Evolutionary conservation across 2,797 vertebrate species (phyloP).

Genomic region (Otolemur crassicaudatus): DNA sequence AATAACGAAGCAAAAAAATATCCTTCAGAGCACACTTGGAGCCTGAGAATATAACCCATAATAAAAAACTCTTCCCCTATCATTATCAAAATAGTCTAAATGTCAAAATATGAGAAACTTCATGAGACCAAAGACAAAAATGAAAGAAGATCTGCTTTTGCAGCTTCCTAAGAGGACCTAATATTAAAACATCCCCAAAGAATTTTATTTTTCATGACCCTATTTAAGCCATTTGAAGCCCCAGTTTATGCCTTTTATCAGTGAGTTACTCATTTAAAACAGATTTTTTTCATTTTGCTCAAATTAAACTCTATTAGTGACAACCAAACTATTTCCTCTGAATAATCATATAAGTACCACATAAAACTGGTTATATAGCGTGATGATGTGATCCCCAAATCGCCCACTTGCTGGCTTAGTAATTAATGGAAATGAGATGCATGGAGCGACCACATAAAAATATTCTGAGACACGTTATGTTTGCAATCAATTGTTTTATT

Average conservation of each 20-base stretch:
- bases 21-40: neutral
- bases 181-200: neutral
- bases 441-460: constrained; percentile 76
- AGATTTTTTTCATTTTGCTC: constrained; percentile 70
- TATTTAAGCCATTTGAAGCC: constrained; percentile 18
- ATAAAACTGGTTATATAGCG: constrained; percentile 57
- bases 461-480: constrained; percentile 69
- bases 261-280: neutral
- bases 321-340: constrained; percentile 62
- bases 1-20: neutral
- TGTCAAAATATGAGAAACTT: neutral
- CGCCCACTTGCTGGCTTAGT: constrained; percentile 61
- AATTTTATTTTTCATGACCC: constrained; percentile 33
- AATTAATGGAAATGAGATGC: constrained; percentile 83
- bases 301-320: constrained; percentile 72
- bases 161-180: constrained; percentile 8
- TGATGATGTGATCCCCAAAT: constrained; percentile 72
- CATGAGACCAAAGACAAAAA: neutral
- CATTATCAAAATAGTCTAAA: neutral
- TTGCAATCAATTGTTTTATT: constrained; percentile 82
- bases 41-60: neutral
- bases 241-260: neutral
- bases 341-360: constrained; percentile 58
- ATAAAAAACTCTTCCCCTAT: constrained; percentile 30
- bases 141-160: neutral